phyloP scores from a whole-genome alignment of 1,140 invertebrate genomes.

The Calephelis nemesis region DNA sequence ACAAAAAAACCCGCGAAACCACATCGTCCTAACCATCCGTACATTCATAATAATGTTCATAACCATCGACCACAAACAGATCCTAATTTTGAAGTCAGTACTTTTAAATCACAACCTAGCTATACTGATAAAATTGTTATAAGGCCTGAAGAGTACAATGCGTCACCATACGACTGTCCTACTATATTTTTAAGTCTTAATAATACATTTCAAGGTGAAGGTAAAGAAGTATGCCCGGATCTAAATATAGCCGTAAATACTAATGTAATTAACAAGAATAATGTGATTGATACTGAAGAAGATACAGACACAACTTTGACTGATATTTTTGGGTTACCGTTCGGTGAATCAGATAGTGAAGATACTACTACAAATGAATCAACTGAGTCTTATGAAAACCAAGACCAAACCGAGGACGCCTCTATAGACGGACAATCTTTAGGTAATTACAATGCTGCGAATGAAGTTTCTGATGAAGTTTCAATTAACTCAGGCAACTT shows the following conservation, averaged over 20 bases:
- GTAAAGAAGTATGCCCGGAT: slow-evolving; percentile 71
- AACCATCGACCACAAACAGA: slow-evolving; percentile 42
- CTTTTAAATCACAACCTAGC: slow-evolving; percentile 53
- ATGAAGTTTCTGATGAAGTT: slow-evolving; percentile 38
- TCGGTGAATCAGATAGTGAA: slow-evolving; percentile 50
- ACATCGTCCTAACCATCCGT: slow-evolving; percentile 49
- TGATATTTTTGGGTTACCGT: slow-evolving; percentile 53
- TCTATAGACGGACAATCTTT: slow-evolving; percentile 55
- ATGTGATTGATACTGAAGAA: slow-evolving; percentile 66
- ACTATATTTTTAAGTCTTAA: slow-evolving; percentile 69
- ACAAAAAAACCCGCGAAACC: slow-evolving; percentile 48
- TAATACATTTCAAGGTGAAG: slow-evolving; percentile 73
- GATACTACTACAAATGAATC: slow-evolving; percentile 46
- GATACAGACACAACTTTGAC: slow-evolving; percentile 55
- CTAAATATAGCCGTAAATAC: slow-evolving; percentile 72
- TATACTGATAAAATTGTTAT: slow-evolving; percentile 71
- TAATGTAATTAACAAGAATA: slow-evolving; percentile 70
- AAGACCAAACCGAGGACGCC: slow-evolving; percentile 50
- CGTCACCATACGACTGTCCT: slow-evolving; percentile 60
- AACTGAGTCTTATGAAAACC: slow-evolving; percentile 50
- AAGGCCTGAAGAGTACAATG: slow-evolving; percentile 67
- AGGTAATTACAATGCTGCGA: slow-evolving; percentile 58
- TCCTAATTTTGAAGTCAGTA: slow-evolving; percentile 57
- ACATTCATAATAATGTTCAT: slow-evolving; percentile 50
- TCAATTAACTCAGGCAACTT: slow-evolving; percentile 40